Base-by-base conservation (phyloP, 2,113 vertebrate species). In the Dascyllus trimaculatus region DNA sequence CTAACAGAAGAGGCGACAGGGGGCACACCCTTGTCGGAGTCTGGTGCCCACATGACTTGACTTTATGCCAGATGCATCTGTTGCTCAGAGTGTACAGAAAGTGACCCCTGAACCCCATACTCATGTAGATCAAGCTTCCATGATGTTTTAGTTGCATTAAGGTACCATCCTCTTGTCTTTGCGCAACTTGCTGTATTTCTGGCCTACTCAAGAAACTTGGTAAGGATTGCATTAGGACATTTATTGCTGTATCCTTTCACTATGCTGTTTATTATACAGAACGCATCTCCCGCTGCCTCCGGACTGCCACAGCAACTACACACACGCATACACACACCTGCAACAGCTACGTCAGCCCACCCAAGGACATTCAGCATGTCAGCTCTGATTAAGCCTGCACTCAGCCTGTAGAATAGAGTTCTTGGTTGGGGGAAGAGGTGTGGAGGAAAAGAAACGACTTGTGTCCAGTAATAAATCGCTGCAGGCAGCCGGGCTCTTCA, bases 401-500 rank as follows among this genome's bases (percentile, higher is more conserved):
- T 87, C 84, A 78, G 88, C 86, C 75, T 48, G 71, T 43, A 84
- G 81, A 86, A 86, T 78, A 88, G 86, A 89, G 70, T 81, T 85
- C 88, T 86, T 61, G 60, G 77, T 74, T 64, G 40, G 57, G 62
- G 76, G 22, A 52, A 40, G 81, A 17, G 73, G 64, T 52, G 75
- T 22, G 64, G 45, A 59, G 43, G 57, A 57, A 77, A 81, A 87
- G 73, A 81, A 78, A 80, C 29, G 66, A 88, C 91, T 90, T 84
- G 75, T 79, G 77, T 81, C 84, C 88, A 73, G 87, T 91, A 90
- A 92, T 93, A 92, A 93, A 93, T 93, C 63, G 89, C 87, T 24
- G 75, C 83, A 91, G 88, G 92, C 88, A 88, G 89, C 57, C 59
- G 48, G 74, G 81, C 84, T 80, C 88, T 87, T 72, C 67, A 66